Conservation (phyloP, 2,888 invertebrate genomes). For the Chloroclysta siterata region DNA sequence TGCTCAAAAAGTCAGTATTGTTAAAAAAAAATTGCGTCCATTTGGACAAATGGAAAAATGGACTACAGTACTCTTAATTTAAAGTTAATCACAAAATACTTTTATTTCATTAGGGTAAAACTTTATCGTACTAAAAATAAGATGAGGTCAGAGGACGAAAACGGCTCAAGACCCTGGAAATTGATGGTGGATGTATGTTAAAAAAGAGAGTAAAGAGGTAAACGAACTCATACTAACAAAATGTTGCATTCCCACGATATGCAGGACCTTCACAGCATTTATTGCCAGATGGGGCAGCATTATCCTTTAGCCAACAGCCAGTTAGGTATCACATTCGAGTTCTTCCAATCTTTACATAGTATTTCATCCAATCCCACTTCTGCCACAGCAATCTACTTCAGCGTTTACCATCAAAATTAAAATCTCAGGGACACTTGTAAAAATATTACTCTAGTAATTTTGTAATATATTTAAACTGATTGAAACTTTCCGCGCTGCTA, state of each 20-base stretch:
- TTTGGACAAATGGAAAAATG: too few relatives aligned
- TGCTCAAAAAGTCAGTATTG: too few relatives aligned
- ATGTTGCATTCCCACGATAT: slow-evolving; percentile 69
- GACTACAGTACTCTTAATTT: too few relatives aligned
- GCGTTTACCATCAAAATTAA: slow-evolving; percentile 62
- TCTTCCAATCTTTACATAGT: slow-evolving; percentile 8
- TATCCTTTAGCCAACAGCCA: slow-evolving; percentile 12
- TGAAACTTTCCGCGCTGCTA: background rate
- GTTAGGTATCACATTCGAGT: background rate
- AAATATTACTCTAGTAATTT: background rate
- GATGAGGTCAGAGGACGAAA: too few relatives aligned
- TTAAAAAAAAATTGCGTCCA: too few relatives aligned
- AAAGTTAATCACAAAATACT: too few relatives aligned
- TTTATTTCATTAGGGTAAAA: too few relatives aligned
- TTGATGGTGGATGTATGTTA: too few relatives aligned
- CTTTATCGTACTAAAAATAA: too few relatives aligned
- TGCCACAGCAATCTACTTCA: slow-evolving; percentile 48
- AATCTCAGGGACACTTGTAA: slow-evolving; percentile 21
- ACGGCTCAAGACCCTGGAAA: too few relatives aligned
- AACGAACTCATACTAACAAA: slow-evolving; percentile 66
- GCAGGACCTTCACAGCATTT: slow-evolving; percentile 69
- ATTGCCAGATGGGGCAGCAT: slow-evolving; percentile 53
- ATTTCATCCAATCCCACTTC: slow-evolving; percentile 70
- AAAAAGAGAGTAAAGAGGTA: background rate
- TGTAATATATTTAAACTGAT: background rate